These are phyloP conservation scores for Lucinisca nassula DNA, from an alignment of 2,888 invertebrate species.

Conservation along the genomic window DNA sequence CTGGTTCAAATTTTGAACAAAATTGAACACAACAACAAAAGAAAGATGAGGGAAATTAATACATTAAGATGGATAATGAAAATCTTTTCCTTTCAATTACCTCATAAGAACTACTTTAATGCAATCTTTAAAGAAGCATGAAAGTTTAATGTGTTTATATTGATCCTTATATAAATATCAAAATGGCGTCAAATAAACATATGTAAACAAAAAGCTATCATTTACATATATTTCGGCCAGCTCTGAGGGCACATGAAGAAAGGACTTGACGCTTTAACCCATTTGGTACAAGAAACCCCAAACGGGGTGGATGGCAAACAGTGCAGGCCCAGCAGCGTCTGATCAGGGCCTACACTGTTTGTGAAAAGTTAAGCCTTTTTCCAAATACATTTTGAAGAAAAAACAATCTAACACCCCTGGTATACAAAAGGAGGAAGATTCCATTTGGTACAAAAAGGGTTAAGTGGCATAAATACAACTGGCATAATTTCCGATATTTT, in stretches of 20 bases:
- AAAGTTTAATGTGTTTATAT: constrained; percentile 68
- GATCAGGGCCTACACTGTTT: too few relatives aligned
- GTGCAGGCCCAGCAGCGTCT: too few relatives aligned
- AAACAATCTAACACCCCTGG: too few relatives aligned
- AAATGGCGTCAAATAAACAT: constrained; percentile 71
- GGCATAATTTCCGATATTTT: too few relatives aligned
- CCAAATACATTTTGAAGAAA: too few relatives aligned
- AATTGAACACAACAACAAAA: constrained; percentile 44
- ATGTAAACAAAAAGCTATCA: constrained; percentile 66
- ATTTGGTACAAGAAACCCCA: too few relatives aligned
- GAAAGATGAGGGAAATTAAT: neutral
- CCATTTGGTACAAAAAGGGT: too few relatives aligned
- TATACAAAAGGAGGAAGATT: too few relatives aligned
- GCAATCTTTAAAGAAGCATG: constrained; percentile 55
- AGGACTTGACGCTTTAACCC: too few relatives aligned
- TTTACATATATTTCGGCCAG: constrained; percentile 51
- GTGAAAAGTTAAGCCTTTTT: too few relatives aligned
- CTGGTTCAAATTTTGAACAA: neutral
- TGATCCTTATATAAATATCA: constrained; percentile 54
- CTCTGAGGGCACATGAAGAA: constrained; percentile 50
- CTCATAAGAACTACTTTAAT: constrained; percentile 57
- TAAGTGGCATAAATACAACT: too few relatives aligned
- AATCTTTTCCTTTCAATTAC: constrained; percentile 69
- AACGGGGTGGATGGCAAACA: too few relatives aligned
- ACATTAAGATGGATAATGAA: constrained; percentile 57